Evolutionary conservation across 2,888 invertebrate genomes (phyloP), one percentile per base, ranked within the genome.

Genomic region (Lagria hirta): DNA sequence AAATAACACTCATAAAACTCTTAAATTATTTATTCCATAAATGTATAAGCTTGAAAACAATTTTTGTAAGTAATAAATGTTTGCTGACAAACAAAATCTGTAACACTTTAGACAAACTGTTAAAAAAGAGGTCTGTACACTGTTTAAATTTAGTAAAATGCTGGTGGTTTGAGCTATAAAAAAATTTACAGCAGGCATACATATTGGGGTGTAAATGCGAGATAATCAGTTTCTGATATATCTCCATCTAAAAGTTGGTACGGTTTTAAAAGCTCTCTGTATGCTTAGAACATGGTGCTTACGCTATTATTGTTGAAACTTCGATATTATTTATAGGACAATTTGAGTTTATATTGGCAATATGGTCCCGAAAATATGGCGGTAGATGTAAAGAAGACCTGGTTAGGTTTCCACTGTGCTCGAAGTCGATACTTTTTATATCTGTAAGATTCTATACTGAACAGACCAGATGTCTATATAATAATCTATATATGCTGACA

Each of bases 401-500:
- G 41, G 56, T 51, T 53, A 45, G 29, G 49, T 52, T 49, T 51
- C 51, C 47, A 54, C 49, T 49, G 45, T 51, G 43, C n/a, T 48
- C 17, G 52, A 54, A 60, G 60, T 61, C 62, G 63, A 65, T 66
- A 64, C 59, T 65, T 68, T n/a, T 68, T 68, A 70, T 70, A 67
- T 68, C 64, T 61, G 62, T 65, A 69, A 70, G 68, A 70, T 69
- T 69, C 66, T 57, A 62, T 58, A 66, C 62, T 66, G 65, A 66
- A 63, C 62, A 66, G 65, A 65, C 70, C 71, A 71, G 71, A 72
- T 72, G 71, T 71, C 71, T 71, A 71, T 72, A 72, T 72, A 72
- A 72, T 72, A 72, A 71, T 72, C 71, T 71, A 72, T 72, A 72
- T 72, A 70, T 71, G 72, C 72, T 72, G 72, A 72, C 72, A 71